Base-by-base conservation (phyloP, 1,140 invertebrate species). In the Diprion similis region DNA sequence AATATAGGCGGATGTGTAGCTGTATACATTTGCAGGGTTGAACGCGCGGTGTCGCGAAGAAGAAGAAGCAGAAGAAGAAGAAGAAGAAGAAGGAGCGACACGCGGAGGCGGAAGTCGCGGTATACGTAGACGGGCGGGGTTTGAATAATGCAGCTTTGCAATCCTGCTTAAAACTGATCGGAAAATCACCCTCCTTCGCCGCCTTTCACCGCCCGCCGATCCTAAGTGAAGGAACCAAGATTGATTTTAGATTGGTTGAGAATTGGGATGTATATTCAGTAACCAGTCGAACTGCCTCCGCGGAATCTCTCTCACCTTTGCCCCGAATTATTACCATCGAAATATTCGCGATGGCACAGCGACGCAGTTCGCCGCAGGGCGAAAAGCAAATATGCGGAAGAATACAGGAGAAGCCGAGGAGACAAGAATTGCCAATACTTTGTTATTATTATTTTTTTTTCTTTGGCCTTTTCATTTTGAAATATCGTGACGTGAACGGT, bases 101-200 rank as follows among this genome's bases (percentile, higher is more conserved):
- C 66, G 77, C 75, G 77, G 46, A 46, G 69, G 10, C 73, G 71
- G 72, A 65, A 45, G 75, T 74, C 72, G 71, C 76, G 66, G 71
- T 45, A 77, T 66, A 47, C 75, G 72, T 15, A 70, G 19, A 46
- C 70, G 13, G 75, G 74, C 80, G 76, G 79, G 82, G 81, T 85
- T 85, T 88, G 85, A 88, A 88, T 88, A 87, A 88, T 88, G 85
- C 84, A 87, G 78, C 80, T 80, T 85, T 81, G 80, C 82, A 83
- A 82, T 79, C 73, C 84, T 82, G 83, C 84, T 87, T 87, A 85
- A 86, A 85, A 85, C 81, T 85, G 82, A 87, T 88, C 84, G 83
- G 79, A 75, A 76, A 72, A 77, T 74, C 73, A 77, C 76, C 78
- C 72, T 47, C 78, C 66, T 72, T 76, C 75, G 46, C 75, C 74